Conservation (phyloP, 2,113 vertebrate genomes). For the Calypte anna region DNA sequence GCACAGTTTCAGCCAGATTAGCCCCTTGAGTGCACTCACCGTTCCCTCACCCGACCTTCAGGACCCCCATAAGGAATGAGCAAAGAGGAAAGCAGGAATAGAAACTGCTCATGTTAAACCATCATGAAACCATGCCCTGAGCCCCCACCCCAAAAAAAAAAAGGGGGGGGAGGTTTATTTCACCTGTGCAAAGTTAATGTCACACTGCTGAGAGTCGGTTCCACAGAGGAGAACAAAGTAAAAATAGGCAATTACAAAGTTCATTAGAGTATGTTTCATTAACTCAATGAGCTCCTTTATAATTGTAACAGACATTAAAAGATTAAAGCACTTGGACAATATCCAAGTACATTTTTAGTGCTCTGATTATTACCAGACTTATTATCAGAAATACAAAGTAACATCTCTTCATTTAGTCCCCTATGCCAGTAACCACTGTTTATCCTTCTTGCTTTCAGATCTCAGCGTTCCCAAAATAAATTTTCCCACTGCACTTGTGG, state of each 20-base stretch:
- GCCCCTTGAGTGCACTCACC: accelerated
- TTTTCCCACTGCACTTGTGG: background rate
- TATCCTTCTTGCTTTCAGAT: background rate
- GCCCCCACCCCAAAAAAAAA: background rate
- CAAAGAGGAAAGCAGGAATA: background rate
- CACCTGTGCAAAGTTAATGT: background rate
- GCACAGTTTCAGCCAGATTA: background rate
- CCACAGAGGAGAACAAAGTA: background rate
- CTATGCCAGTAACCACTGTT: background rate
- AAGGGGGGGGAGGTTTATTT: background rate
- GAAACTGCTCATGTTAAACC: background rate
- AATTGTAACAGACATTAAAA: slow-evolving; percentile 14
- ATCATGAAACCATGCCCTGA: background rate
- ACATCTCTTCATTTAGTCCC: background rate
- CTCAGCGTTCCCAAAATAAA: background rate
- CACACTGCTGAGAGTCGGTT: background rate
- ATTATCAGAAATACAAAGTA: background rate
- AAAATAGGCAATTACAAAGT: background rate
- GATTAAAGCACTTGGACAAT: slow-evolving; percentile 22
- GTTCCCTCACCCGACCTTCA: background rate
- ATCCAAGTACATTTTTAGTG: background rate
- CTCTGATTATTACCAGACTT: background rate
- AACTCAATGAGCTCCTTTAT: slow-evolving; percentile 33
- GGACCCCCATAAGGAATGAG: background rate
- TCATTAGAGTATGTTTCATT: slow-evolving; percentile 37